Percentiles rank a stretch among this genome's conserved stretches.
These are phyloP conservation scores for Athene cunicularia DNA, from an alignment of 2,113 vertebrate species.

Conservation along the genomic window DNA sequence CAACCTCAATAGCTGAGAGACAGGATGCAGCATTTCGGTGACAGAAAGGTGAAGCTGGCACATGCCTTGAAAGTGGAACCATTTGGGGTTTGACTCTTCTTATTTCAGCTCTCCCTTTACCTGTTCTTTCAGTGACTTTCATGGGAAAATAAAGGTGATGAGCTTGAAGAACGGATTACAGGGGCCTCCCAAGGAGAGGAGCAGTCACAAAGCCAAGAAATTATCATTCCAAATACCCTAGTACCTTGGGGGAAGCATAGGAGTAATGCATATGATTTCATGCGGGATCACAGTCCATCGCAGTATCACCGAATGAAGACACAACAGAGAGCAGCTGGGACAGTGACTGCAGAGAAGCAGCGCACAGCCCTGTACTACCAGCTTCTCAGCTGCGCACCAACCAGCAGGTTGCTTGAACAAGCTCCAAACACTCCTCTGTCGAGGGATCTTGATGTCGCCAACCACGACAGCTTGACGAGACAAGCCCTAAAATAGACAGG, in stretches of 20 bases:
- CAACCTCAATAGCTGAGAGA: not conserved
- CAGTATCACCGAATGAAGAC: not conserved
- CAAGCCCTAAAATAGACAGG: not conserved
- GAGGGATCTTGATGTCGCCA: not conserved
- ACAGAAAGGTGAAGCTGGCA: not conserved
- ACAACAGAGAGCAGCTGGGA: not conserved
- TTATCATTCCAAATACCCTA: not conserved
- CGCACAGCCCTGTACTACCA: not conserved
- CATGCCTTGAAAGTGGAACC: not conserved
- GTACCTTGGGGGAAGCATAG: not conserved
- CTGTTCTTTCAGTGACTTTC: not conserved
- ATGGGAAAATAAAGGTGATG: not conserved
- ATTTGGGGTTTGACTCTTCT: not conserved
- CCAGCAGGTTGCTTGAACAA: not conserved
- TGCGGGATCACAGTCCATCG: not conserved
- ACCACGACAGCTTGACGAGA: fast-evolving
- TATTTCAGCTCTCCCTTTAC: not conserved
- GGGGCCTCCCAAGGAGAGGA: not conserved
- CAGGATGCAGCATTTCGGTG: not conserved
- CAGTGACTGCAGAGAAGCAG: not conserved
- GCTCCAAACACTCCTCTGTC: not conserved
- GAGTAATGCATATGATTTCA: not conserved
- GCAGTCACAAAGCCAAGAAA: not conserved
- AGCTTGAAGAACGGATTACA: not conserved
- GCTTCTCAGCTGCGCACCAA: not conserved